A percentile compares a stretch with the other conserved stretches of the same genome.
phyloP scores from a whole-genome alignment of 2,888 invertebrate species.

The Digitonthophagus gazella region DNA sequence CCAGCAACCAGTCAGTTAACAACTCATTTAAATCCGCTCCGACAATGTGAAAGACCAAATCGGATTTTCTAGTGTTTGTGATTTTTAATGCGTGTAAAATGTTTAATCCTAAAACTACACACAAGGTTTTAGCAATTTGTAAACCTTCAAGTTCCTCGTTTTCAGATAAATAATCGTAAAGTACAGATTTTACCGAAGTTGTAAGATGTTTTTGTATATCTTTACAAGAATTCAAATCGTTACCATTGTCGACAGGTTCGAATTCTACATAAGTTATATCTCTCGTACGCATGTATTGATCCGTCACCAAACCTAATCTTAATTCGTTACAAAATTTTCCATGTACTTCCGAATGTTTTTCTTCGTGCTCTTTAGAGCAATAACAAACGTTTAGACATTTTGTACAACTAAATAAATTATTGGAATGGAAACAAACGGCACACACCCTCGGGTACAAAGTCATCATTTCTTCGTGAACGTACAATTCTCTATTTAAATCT shows the following conservation, averaged over 20 bases:
- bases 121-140: constrained; percentile 28
- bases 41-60: constrained; percentile 39
- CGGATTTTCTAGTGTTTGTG: constrained; percentile 27
- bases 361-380: constrained; percentile 31
- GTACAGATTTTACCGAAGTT: not conserved
- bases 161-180: not conserved
- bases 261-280: constrained; percentile 5
- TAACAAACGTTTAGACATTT: constrained; percentile 37
- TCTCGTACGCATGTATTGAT: constrained; percentile 25
- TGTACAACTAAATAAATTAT: no score
- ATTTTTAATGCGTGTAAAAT: constrained; percentile 37
- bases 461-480: constrained; percentile 39
- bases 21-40: constrained; percentile 41
- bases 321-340: constrained; percentile 32
- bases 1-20: constrained; percentile 33
- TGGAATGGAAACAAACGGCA: constrained; percentile 39
- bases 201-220: constrained; percentile 4
- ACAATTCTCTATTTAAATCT: constrained; percentile 34
- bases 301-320: constrained; percentile 34
- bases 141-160: not conserved
- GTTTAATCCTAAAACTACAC: constrained; percentile 30
- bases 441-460: constrained; percentile 42
- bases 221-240: constrained; percentile 12
- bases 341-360: constrained; percentile 27
- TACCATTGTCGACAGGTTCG: not conserved